phyloP scores from a whole-genome alignment of 2,888 invertebrate genomes.

The Folsomia candida region DNA sequence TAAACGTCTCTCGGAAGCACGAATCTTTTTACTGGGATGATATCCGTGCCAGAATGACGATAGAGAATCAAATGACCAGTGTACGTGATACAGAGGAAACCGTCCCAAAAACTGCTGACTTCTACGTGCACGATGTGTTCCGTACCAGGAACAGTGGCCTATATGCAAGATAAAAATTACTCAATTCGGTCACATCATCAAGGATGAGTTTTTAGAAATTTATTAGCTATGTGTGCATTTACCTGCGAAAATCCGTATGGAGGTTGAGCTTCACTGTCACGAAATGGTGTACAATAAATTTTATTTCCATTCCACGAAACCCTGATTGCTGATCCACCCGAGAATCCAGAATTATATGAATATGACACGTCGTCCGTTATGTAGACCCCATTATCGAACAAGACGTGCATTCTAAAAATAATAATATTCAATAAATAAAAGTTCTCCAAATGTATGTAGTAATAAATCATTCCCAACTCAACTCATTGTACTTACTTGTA shows the following conservation, averaged over 20 bases:
- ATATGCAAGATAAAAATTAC: too few species aligned
- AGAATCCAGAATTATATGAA: conserved; percentile 32
- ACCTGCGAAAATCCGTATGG: conserved; percentile 44
- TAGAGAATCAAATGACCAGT: conserved; percentile 25
- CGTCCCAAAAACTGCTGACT: conserved; percentile 43
- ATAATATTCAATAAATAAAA: too few species aligned
- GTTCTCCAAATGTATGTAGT: too few species aligned
- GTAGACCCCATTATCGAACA: conserved; percentile 31
- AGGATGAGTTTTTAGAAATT: conserved; percentile 8
- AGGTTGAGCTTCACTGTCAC: conserved; percentile 47
- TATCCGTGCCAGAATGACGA: neutral
- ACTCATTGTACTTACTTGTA: too few species aligned
- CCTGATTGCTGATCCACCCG: conserved; percentile 42
- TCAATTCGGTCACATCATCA: too few species aligned
- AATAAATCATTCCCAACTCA: too few species aligned
- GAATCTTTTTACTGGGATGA: neutral
- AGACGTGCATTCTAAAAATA: conserved; percentile 36
- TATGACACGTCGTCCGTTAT: conserved; percentile 36
- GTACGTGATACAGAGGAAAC: conserved; percentile 26
- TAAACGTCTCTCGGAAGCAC: neutral
- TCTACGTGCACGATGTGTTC: conserved; percentile 31
- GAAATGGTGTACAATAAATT: conserved; percentile 45
- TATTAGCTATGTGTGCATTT: neutral
- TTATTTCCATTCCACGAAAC: conserved; percentile 42
- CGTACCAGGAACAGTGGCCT: too few species aligned